Conservation (phyloP, 2,797 vertebrate species). For the Aratinga solstitialis region DNA sequence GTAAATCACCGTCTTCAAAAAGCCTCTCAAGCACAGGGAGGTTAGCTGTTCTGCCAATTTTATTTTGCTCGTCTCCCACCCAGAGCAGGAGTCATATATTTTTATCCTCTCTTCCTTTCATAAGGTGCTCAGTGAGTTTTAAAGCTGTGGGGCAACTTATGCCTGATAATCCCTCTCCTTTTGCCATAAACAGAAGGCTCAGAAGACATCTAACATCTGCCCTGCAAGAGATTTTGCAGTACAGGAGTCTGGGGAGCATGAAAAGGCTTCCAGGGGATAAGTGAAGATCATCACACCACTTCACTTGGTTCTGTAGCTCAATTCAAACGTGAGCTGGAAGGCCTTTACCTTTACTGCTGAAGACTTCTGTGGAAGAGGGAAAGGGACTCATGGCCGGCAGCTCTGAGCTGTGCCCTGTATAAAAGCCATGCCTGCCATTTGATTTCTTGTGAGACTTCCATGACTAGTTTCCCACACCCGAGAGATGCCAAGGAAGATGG, state of each 20-base stretch:
- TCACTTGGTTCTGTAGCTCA: neutral
- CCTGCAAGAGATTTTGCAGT: neutral
- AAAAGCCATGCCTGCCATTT: neutral
- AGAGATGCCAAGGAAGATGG: slow-evolving; percentile 12
- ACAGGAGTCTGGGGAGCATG: neutral
- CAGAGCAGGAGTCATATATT: neutral
- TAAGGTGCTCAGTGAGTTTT: neutral
- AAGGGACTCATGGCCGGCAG: neutral
- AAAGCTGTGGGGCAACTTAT: neutral
- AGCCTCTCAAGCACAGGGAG: neutral
- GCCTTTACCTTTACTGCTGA: neutral
- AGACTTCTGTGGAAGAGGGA: neutral
- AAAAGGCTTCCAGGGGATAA: neutral
- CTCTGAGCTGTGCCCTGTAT: neutral
- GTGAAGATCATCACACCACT: neutral
- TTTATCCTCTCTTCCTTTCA: neutral
- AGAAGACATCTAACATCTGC: neutral
- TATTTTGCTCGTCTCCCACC: neutral
- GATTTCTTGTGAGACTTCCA: neutral
- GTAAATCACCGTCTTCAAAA: neutral
- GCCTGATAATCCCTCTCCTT: neutral
- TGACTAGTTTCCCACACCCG: slow-evolving; percentile 19
- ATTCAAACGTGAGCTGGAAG: neutral
- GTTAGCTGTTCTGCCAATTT: neutral
- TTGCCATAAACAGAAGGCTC: neutral